phyloP scores from a whole-genome alignment of 2,797 vertebrate species.

The Coregonus suidteri region DNA sequence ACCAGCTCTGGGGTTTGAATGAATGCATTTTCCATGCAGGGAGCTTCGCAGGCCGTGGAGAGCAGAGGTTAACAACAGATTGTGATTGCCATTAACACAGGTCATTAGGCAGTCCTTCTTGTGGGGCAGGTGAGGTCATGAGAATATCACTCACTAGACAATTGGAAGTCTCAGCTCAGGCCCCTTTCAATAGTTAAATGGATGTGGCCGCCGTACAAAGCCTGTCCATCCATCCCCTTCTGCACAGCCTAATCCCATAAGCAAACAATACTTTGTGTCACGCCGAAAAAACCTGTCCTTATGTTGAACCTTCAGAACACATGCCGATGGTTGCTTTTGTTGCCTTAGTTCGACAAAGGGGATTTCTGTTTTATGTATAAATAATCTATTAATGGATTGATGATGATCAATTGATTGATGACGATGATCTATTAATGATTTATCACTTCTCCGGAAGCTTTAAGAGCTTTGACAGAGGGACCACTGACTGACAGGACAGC shows the following conservation, averaged over 20 bases:
- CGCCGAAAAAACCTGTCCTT: slow-evolving; percentile 36
- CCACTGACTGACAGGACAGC: neutral
- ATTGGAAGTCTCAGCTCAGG: slow-evolving; percentile 38
- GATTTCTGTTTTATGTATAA: slow-evolving; percentile 7
- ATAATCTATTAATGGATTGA: neutral
- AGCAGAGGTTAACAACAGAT: slow-evolving; percentile 65
- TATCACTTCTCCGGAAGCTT: neutral
- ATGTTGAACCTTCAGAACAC: slow-evolving; percentile 28
- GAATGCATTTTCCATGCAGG: slow-evolving; percentile 32
- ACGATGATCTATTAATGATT: slow-evolving; percentile 8
- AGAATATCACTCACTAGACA: slow-evolving; percentile 70
- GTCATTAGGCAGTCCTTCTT: slow-evolving; percentile 73
- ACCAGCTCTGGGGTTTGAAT: slow-evolving; percentile 19
- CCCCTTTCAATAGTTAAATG: slow-evolving; percentile 63
- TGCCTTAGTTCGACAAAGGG: neutral
- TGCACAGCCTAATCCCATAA: slow-evolving; percentile 59
- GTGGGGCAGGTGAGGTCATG: slow-evolving; percentile 75
- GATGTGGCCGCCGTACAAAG: slow-evolving; percentile 60
- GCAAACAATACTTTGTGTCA: slow-evolving; percentile 57
- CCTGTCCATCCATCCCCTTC: slow-evolving; percentile 37
- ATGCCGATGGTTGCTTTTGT: slow-evolving; percentile 29
- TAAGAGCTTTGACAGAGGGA: neutral
- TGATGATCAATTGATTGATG: neutral
- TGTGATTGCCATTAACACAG: slow-evolving; percentile 71
- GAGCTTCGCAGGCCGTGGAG: slow-evolving; percentile 47